Percentiles rank a stretch among this genome's conserved stretches.
phyloP scores from a whole-genome alignment of 1,140 invertebrate genomes.

The Pogonognathellus flavescens region DNA sequence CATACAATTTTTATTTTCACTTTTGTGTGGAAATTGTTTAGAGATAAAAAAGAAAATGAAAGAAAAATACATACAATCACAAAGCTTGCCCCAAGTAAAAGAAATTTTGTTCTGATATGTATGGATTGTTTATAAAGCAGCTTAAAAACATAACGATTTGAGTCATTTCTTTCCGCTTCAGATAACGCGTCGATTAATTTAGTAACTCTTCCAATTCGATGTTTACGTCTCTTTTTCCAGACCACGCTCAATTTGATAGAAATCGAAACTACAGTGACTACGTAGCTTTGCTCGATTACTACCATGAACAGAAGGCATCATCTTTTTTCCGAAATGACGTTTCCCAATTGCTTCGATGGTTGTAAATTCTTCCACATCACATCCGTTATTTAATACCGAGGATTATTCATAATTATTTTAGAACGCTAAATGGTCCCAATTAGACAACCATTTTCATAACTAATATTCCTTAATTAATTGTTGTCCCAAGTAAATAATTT shows the following conservation, averaged over 20 bases:
- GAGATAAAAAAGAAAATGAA: too few species aligned
- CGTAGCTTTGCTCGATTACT: not conserved
- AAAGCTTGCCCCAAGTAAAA: not conserved
- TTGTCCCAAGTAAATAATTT: too few species aligned
- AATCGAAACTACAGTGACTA: not conserved
- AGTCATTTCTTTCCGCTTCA: not conserved
- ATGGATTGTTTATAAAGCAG: not conserved
- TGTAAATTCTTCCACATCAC: too few species aligned
- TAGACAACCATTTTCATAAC: not conserved
- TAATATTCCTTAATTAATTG: too few species aligned
- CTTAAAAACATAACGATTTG: slow-evolving; percentile 2
- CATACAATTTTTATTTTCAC: too few species aligned
- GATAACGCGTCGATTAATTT: not conserved
- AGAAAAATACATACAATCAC: slow-evolving; percentile 7
- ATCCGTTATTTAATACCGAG: not conserved
- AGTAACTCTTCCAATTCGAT: not conserved
- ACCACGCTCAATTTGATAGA: not conserved
- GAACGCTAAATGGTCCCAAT: not conserved
- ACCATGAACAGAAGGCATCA: not conserved
- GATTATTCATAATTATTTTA: not conserved
- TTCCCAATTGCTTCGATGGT: not conserved
- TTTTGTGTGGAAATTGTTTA: too few species aligned
- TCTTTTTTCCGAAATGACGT: not conserved
- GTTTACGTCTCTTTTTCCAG: not conserved
- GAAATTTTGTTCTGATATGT: not conserved